phyloP scores from a whole-genome alignment of 2,797 vertebrate species.

The Enteromius radiatus region DNA sequence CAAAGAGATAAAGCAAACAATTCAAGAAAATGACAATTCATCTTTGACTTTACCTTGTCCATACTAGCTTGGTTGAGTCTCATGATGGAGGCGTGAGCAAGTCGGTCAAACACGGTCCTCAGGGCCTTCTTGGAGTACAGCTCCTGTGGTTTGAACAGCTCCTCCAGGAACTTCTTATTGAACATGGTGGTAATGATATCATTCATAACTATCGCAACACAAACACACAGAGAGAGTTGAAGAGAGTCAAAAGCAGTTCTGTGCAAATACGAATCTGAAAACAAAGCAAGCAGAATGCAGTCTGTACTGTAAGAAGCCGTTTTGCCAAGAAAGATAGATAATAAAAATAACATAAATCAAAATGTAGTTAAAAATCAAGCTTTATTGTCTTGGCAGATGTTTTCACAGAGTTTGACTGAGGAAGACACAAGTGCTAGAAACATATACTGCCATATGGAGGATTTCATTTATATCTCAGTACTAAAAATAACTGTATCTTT shows the following conservation, averaged over 20 bases:
- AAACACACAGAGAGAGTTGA: constrained; percentile 41
- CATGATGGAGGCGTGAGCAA: constrained; percentile 98
- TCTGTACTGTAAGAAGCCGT: constrained; percentile 31
- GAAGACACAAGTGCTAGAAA: constrained; percentile 13
- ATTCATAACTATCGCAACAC: constrained; percentile 87
- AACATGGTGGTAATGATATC: constrained; percentile 99
- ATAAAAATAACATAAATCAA: neutral
- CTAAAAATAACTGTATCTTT: neutral
- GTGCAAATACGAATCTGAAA: neutral
- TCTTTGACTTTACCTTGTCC: constrained; percentile 85
- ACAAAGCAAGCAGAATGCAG: constrained; percentile 58
- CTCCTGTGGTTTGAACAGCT: constrained; percentile 97
- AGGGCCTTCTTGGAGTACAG: constrained; percentile 97
- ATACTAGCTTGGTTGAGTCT: constrained; percentile 98
- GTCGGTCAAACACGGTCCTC: constrained; percentile 91
- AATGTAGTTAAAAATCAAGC: neutral
- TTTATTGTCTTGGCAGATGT: neutral
- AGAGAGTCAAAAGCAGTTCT: constrained; percentile 19
- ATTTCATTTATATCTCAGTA: neutral
- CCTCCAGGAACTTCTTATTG: constrained; percentile 95
- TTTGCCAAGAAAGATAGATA: neutral
- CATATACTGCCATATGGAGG: neutral
- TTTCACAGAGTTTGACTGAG: constrained; percentile 22
- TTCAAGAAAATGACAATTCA: neutral
- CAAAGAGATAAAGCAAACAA: neutral